These are phyloP conservation scores for Ardeotis arabs DNA, from an alignment of 2,113 vertebrate species.

Conservation along the genomic window DNA sequence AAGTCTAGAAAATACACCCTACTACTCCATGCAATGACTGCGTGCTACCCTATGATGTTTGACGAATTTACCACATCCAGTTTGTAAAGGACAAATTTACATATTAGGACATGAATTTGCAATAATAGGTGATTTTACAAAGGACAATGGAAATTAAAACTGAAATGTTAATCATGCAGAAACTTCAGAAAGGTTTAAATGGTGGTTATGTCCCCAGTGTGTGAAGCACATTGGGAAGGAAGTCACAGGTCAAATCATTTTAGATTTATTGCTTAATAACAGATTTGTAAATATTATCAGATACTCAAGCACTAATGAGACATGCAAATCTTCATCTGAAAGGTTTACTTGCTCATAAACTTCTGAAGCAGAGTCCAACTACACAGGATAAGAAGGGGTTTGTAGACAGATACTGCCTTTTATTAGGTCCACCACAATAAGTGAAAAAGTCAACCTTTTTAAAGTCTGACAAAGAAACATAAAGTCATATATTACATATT, in stretches of 20 bases:
- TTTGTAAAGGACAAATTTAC: background rate
- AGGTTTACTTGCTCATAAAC: background rate
- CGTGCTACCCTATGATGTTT: background rate
- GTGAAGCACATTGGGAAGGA: background rate
- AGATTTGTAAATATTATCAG: background rate
- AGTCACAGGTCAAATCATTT: background rate
- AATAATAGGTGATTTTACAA: background rate
- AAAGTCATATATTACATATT: background rate
- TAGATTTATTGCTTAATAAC: background rate
- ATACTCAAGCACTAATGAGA: background rate
- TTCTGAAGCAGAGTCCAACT: background rate
- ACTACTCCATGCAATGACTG: background rate
- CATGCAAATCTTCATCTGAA: background rate
- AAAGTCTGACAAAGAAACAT: background rate
- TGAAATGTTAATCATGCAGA: background rate
- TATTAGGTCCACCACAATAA: background rate
- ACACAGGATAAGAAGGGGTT: background rate
- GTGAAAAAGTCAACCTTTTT: background rate
- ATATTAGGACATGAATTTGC: background rate
- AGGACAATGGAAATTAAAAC: background rate
- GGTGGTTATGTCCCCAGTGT: background rate
- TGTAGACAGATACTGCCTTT: background rate
- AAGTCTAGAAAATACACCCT: background rate
- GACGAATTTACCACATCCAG: background rate
- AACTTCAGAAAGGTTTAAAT: background rate